Conservation (phyloP, 2,797 vertebrate genomes). For the Acomys russatus region DNA sequence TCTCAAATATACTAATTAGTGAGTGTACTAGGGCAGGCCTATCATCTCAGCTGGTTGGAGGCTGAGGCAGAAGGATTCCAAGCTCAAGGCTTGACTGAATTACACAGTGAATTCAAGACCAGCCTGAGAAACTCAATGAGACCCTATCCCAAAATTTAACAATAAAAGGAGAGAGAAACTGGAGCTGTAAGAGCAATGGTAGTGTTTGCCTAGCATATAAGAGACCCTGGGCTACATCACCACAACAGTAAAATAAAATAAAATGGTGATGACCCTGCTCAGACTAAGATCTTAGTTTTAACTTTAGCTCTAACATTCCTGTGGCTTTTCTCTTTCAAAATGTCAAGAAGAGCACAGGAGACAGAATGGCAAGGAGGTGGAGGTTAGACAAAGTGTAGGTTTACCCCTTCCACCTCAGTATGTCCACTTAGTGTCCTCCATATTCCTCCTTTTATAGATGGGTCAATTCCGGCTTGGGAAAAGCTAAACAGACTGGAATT, state of each 20-base stretch:
- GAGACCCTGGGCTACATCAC: background rate
- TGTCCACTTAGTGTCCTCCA: background rate
- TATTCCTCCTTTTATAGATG: constrained; percentile 15
- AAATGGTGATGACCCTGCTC: background rate
- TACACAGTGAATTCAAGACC: background rate
- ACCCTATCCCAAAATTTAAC: background rate
- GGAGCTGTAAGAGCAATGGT: background rate
- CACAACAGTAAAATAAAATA: background rate
- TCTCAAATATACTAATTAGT: background rate
- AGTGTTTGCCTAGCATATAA: background rate
- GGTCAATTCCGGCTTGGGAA: constrained; percentile 48
- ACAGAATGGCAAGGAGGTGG: background rate
- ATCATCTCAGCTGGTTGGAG: background rate
- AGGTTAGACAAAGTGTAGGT: background rate
- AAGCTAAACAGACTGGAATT: background rate
- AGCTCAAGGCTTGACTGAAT: background rate
- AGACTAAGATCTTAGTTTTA: background rate
- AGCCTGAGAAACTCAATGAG: background rate
- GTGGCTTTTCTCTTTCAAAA: background rate
- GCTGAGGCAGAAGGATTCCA: background rate
- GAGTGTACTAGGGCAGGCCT: background rate
- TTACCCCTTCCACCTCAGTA: background rate
- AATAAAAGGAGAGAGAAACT: background rate
- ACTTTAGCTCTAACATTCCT: constrained; percentile 29
- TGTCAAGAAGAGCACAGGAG: background rate